Conservation (phyloP, 1,140 invertebrate genomes). For the Solenopsis invicta region DNA sequence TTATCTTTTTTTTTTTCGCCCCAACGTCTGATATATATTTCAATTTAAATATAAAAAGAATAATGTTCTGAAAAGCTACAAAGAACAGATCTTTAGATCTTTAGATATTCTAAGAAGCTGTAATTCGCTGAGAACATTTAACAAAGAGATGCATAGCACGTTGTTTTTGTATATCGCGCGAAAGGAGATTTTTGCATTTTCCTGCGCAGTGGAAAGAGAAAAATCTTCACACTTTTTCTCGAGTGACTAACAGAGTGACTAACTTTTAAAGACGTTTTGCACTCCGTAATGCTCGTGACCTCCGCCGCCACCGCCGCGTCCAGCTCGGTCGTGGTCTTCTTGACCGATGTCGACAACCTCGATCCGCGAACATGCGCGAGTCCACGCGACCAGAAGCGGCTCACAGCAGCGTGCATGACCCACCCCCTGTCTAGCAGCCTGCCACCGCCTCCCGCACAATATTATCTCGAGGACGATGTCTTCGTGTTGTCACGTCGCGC, state of each 20-base stretch:
- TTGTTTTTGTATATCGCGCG: not conserved
- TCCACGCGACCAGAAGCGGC: conserved; percentile 20
- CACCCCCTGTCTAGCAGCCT: not conserved
- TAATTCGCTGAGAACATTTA: not conserved
- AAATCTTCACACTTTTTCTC: not conserved
- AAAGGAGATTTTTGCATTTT: not conserved
- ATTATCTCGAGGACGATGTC: conserved; percentile 10
- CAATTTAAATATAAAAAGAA: not conserved
- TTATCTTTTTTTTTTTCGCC: not conserved
- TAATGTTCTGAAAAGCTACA: not conserved
- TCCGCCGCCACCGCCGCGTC: not conserved
- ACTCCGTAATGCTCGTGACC: not conserved
- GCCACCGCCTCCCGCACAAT: not conserved
- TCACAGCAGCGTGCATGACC: conserved; percentile 33
- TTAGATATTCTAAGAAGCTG: not conserved
- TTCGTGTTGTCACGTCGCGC: conserved; percentile 43
- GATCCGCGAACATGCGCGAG: not conserved
- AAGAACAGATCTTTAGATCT: not conserved
- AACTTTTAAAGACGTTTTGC: conserved; percentile 60
- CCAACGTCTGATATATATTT: not conserved
- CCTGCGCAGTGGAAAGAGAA: not conserved
- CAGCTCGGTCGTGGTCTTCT: not conserved
- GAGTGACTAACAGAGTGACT: conserved; percentile 14
- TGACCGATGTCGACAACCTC: conserved; percentile 34
- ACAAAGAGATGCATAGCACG: not conserved